phyloP scores from a whole-genome alignment of 2,113 vertebrate genomes.

The Psittacara wagleri region DNA sequence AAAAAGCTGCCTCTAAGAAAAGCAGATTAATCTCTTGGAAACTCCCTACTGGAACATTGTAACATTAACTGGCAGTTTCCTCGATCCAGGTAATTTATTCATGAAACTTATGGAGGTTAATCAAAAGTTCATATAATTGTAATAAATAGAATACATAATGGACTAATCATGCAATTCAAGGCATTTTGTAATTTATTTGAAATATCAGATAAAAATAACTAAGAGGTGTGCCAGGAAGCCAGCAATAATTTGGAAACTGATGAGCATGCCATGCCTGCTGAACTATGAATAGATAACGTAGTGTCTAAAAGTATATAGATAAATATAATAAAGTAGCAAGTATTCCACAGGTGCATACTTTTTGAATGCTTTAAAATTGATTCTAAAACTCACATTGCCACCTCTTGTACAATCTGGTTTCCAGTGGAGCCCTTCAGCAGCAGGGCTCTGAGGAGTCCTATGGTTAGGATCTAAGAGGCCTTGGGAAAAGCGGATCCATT shows the following conservation, averaged over 20 bases:
- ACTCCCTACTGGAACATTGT: slow-evolving; percentile 55
- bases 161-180: slow-evolving; percentile 76
- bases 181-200: slow-evolving; percentile 74
- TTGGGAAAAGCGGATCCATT: background rate
- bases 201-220: slow-evolving; percentile 77
- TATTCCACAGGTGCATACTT: background rate
- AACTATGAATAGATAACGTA: slow-evolving; percentile 69
- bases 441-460: background rate
- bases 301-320: slow-evolving; percentile 51
- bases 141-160: slow-evolving; percentile 74
- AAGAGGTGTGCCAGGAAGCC: slow-evolving; percentile 72
- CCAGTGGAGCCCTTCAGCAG: background rate
- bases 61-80: slow-evolving; percentile 62
- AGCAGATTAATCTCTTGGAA: slow-evolving; percentile 62
- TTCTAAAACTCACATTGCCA: background rate
- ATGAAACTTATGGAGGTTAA: slow-evolving; percentile 72
- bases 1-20: slow-evolving; percentile 28
- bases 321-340: slow-evolving; percentile 36
- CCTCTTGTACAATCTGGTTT: background rate
- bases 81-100: slow-evolving; percentile 74
- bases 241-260: slow-evolving; percentile 73
- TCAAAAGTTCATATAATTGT: slow-evolving; percentile 74
- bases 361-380: background rate
- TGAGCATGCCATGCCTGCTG: slow-evolving; percentile 65
- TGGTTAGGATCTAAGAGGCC: background rate